Evolutionary conservation across 64 coral and sea anemone species (phyloP).

Genomic region (Porites australiensis): DNA sequence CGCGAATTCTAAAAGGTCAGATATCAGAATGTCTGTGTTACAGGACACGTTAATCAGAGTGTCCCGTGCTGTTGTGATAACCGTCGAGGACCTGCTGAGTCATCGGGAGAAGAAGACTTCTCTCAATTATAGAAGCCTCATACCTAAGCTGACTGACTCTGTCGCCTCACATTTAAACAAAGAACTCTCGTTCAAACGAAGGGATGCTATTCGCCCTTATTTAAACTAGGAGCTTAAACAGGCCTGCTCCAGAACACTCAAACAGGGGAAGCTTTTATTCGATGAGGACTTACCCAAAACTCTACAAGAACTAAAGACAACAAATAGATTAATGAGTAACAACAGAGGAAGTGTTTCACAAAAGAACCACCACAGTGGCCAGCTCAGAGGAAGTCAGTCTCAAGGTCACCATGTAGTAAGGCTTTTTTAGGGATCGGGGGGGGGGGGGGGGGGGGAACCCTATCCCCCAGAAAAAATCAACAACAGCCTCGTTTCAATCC

Average conservation of each 20-base stretch:
- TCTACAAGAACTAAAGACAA: conserved; percentile 64
- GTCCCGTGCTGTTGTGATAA: not conserved
- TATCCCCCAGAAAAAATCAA: conserved; percentile 40
- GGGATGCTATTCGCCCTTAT: conserved; percentile 64
- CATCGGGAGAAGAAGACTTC: not conserved
- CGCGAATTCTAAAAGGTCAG: conserved; percentile 26
- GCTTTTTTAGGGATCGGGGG: conserved; percentile 50
- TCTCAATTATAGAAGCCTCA: conserved; percentile 27
- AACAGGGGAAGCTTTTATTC: conserved; percentile 53
- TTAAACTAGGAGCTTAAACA: conserved; percentile 71
- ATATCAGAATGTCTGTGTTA: conserved; percentile 7
- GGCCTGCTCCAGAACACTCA: conserved; percentile 71
- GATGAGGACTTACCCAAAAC: conserved; percentile 68
- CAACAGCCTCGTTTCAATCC: not conserved
- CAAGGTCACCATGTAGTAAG: conserved; percentile 23
- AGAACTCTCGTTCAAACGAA: conserved; percentile 64
- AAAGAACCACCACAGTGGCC: not conserved
- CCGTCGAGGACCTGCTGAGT: not conserved
- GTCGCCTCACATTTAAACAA: conserved; percentile 68
- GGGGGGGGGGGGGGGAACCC: conserved; percentile 35
- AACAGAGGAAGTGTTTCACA: not conserved
- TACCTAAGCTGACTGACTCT: conserved; percentile 60
- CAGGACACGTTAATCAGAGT: conserved; percentile 12
- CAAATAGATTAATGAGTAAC: conserved; percentile 62
- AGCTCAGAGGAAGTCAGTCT: not conserved